Evolutionary conservation across 2,888 invertebrate species (phyloP).

Genomic region (Heliconius charithonia): DNA sequence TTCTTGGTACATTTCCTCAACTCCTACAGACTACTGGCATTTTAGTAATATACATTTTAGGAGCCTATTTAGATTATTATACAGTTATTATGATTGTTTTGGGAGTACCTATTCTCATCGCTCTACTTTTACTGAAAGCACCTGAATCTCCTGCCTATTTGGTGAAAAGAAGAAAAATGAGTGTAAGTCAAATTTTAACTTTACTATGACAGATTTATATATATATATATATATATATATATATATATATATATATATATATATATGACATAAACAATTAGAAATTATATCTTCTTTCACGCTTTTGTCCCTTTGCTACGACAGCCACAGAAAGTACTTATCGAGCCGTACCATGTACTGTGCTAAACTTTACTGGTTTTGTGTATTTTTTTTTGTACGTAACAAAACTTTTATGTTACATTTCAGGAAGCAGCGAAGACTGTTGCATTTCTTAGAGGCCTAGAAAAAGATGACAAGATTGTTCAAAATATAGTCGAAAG

Average conservation of each 20-base stretch:
- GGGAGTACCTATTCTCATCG: conserved; percentile 57
- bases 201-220: too few relatives aligned
- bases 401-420: background rate
- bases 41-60: conserved; percentile 64
- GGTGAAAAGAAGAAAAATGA: conserved; percentile 54
- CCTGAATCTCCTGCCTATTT: conserved; percentile 75
- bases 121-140: conserved; percentile 60
- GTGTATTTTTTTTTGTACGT: background rate
- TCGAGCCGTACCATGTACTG: too few relatives aligned
- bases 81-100: conserved; percentile 60
- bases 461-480: conserved; percentile 54
- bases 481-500: conserved; percentile 58
- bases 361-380: background rate
- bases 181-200: background rate
- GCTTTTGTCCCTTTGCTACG: too few relatives aligned
- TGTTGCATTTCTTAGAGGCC: conserved; percentile 60
- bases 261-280: too few relatives aligned
- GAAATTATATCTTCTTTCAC: too few relatives aligned
- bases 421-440: conserved; percentile 60
- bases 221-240: too few relatives aligned
- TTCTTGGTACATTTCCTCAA: conserved; percentile 61
- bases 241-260: too few relatives aligned
- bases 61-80: conserved; percentile 62
- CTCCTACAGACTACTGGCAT: conserved; percentile 64
- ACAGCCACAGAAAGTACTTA: too few relatives aligned